Base-by-base conservation (phyloP, 2,888 invertebrate genomes). In the Andrena camellia region DNA sequence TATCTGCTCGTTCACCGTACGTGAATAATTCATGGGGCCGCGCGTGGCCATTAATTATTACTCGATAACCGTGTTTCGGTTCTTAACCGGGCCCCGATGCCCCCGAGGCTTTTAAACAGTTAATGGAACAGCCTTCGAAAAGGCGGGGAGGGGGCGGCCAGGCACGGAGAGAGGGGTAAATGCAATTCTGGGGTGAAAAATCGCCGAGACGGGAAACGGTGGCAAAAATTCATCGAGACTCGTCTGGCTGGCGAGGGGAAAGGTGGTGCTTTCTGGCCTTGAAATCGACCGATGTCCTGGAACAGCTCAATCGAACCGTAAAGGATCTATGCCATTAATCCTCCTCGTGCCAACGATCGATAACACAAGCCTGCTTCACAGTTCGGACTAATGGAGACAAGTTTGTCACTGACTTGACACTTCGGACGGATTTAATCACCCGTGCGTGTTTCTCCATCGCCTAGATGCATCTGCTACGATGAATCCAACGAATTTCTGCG, bases 11-110 rank as follows among this genome's bases (percentile, higher is more conserved):
- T 42, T 76, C 67, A 54, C 48, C 76, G 78, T 78, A 69, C 76
- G 62, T 69, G 88, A 78, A 88, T 87, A 83, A 86, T 86, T 86
- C 78, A 85, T 81, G 59, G 54, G 33, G 48, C 75, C 70, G 48
- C 59, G 57, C 52, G 62, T 50, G 33, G 26, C 76, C 83, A 63
- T 86, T 87, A 80, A 83, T 88, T 87, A 87, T 72, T 78, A 77
- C 71, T 83, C 60, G 86, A 86, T 86, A 88, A 88, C 73, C 83
- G 78, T 87, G 59, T 87, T 86, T 82, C 74, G 62, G 64, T 78
- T 81, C 79, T 81, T 78, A 81, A 85, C 79, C 72, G 54, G 70
- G 10, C 10, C 26, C 35, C 69, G 52, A 59, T 71, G 76, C 68
- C 63, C 72, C 73, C 64, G 71, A 26, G 64, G 79, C 86, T 83